A percentile compares a stretch with the other conserved stretches of the same genome.
phyloP scores from a whole-genome alignment of 2,888 invertebrate genomes.

The Teleiodes luculella region DNA sequence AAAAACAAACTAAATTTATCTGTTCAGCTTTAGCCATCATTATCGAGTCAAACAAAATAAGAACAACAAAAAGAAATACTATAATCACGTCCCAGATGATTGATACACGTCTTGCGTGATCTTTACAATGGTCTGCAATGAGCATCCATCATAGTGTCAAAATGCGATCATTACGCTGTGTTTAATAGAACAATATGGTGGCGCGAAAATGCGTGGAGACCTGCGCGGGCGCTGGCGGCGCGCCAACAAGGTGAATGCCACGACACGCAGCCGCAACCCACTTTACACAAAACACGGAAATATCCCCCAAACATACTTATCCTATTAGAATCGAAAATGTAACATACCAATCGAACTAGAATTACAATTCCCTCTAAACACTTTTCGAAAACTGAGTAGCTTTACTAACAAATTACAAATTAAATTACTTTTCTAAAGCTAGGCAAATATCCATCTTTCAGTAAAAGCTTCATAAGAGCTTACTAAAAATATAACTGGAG shows the following conservation, averaged over 20 bases:
- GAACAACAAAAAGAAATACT: background rate
- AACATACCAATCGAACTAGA: too few relatives aligned
- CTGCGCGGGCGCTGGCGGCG: slow-evolving; percentile 43
- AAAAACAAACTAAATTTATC: too few relatives aligned
- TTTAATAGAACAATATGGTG: slow-evolving; percentile 9
- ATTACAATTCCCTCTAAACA: background rate
- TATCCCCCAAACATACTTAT: slow-evolving; percentile 19
- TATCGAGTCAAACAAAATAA: background rate
- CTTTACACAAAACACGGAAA: slow-evolving; percentile 61
- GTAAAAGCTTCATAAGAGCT: too few relatives aligned
- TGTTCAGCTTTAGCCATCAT: too few relatives aligned
- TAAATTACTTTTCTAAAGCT: too few relatives aligned
- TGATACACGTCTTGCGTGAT: background rate
- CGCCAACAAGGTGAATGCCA: slow-evolving; percentile 79
- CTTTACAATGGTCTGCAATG: background rate
- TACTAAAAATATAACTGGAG: too few relatives aligned
- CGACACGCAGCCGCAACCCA: slow-evolving; percentile 68
- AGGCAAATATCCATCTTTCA: too few relatives aligned
- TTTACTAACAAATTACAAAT: background rate
- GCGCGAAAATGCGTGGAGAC: slow-evolving; percentile 24
- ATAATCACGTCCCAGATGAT: background rate
- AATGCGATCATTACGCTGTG: slow-evolving; percentile 5
- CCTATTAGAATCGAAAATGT: background rate
- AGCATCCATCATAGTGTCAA: slow-evolving; percentile 5
- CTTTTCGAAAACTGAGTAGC: too few relatives aligned